Evolutionary conservation across 2,888 invertebrate genomes (phyloP), one percentile per base, ranked within the genome.

Genomic region (Parapristionchus giblindavisi): DNA sequence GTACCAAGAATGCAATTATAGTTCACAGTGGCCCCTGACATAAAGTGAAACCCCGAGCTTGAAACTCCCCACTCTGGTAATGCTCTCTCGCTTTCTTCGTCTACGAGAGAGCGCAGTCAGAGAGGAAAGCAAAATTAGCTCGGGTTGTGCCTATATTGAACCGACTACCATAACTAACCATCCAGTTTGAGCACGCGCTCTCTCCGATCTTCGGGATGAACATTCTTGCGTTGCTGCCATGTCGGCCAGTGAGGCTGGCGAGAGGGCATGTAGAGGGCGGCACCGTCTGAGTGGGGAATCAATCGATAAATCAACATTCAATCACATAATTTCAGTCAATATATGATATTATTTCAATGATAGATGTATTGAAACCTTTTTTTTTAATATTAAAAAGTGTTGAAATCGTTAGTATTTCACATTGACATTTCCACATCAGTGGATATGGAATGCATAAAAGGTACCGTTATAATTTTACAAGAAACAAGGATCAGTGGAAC

Each of bases 181-280:
- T 54, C 54, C n/a, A 54, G 54, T 24, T 54, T 54, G n/a, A 54
- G 8, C 11, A 54, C 54, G 54, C 54, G 54, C 5, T 54, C 54
- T 6, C 54, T 17, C 24, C 52, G 51, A 1, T 71, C 70, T 32
- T 71, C 70, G 4, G 70, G 70, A 34, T 71, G 70, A 14, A 71
- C 70, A 40, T 71, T 52, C 40, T 54, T 71, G 48, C 70, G 54
- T 6, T 29, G 1, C 40, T 71, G 70, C 70, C 70, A 71, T 1
- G 56, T 21, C 29, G 70, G 70, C 70, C 70, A 71, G 56, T 68
- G 68, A 2, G 68, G 68, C 52, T 68, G 68, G 5, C 68, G 51
- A 48, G 68, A 40, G 43, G 68, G 68, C n/a, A 68, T n/a, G 27
- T 68, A 68, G 52, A 68, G 34, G 36, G 34, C 36, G n/a, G 68